phyloP scores from a whole-genome alignment of 1,140 invertebrate species.

The Melanaphis sacchari region DNA sequence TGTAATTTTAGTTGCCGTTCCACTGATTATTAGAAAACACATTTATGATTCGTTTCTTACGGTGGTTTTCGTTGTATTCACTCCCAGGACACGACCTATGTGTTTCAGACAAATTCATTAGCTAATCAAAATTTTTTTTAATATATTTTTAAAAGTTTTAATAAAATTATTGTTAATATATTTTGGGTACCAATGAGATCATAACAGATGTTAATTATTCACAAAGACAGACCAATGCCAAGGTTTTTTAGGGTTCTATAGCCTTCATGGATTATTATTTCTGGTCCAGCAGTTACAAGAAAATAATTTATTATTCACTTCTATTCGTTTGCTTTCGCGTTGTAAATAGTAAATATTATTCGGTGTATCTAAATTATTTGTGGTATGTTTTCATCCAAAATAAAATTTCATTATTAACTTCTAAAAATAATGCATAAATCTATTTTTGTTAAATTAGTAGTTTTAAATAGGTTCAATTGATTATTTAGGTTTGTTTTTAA shows the following conservation, averaged over 20 bases:
- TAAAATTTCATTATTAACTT: background rate
- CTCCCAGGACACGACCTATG: background rate
- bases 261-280: slow-evolving; percentile 58
- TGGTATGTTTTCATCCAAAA: too few relatives aligned
- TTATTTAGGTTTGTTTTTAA: background rate
- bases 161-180: background rate
- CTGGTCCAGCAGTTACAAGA: slow-evolving; percentile 56
- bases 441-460: background rate
- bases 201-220: slow-evolving; percentile 53
- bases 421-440: background rate
- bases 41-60: background rate
- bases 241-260: slow-evolving; percentile 50
- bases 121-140: background rate
- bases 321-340: background rate
- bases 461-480: background rate
- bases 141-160: background rate
- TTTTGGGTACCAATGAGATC: slow-evolving; percentile 46
- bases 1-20: background rate
- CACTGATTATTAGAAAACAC: background rate
- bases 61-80: background rate
- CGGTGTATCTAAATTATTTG: background rate
- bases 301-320: slow-evolving; percentile 43
- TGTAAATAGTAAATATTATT: background rate
- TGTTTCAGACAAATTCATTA: background rate
- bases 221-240: slow-evolving; percentile 55